Base-by-base conservation (phyloP, 2,888 invertebrate species). In the Fabriciana adippe region DNA sequence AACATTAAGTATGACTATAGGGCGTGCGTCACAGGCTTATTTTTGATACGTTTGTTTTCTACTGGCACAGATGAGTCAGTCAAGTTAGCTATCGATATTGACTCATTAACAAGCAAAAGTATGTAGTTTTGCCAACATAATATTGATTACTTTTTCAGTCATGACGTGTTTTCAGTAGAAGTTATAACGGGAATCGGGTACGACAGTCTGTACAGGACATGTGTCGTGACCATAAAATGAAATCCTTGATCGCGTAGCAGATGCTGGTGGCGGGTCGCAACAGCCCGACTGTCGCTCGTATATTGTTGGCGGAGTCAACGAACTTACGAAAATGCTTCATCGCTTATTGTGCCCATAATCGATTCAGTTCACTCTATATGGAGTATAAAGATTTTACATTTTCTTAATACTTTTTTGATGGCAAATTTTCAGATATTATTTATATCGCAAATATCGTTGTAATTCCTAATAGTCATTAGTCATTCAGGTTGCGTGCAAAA, bases 311-410 rank as follows among this genome's bases (percentile, higher is more conserved):
- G 78, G 80, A 88, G 91, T 92, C 92, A 90, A 86, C 86, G 91
- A 92, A 90, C 92, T 88, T 85, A 86, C 91, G 78, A 91, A 92
- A 92, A 91, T 86, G 85, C 81, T 87, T 85, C 83, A 85, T 86
- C 83, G 83, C 88, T 88, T 86, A 90, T 89, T 90, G 88, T 90
- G 86, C 76, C 90, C 91, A 90, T 90, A 92, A 92, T 90, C 88
- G 89, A 90, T 87, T 89, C 85, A 86, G 84, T 82, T 79, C 81
- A 76, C 84, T 82, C 83, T 88, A 86, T 89, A 90, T 84, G 90
- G 90, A 77, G 86, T 41, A 85, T 84, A 82, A 86, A 83, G 57
- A 68, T 67, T 60, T 67, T 54, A 62, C 62, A 67, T 70, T 70
- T 60, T 64, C 63, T 69, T 64, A 67, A 61, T 60, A 64, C 56